Base-by-base conservation (phyloP, 2,888 invertebrate species). In the Omphaloscelis lunosa region DNA sequence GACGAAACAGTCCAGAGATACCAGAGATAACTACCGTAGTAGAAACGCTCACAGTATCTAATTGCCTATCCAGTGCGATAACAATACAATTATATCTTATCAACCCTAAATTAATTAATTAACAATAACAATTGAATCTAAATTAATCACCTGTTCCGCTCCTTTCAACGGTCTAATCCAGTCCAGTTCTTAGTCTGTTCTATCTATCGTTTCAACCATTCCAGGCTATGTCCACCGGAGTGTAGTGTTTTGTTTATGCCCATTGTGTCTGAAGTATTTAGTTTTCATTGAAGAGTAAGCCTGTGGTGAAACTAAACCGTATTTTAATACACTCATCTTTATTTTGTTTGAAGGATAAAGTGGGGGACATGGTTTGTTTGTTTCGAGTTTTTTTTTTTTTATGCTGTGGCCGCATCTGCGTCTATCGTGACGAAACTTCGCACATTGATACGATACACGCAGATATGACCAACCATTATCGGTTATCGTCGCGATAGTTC, bases 241-340 rank as follows among this genome's bases (percentile, higher is more conserved):
- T 72, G n/a, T 72, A 59, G 39, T 45, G 74, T 80, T 69, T 75
- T 77, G 77, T 84, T 80, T 69, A 66, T 39, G 63, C n/a, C 39
- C 56, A 73, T 78, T 88, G 74, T 77, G 66, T 51, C 63, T 73
- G 7, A 65, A 86, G 72, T 73, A 74, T 72, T 79, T 62, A 75
- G 72, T 15, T 88, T 59, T 48, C 75, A 73, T 48, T 65, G 66
- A 68, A 45, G 27, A 59, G 62, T 51, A 59, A 59, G 51, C 29
- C 68, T 80, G 80, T 86, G 76, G 72, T 69, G 11, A 59, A 56
- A 62, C 53, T 45, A 76, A n/a, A 61, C 29, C 29, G 29, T 29
- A 80, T 86, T 84, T 77, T 78, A 75, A 65, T 67, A 59, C 20
- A 15, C 15, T 59, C n/a, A 61, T 63, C 15, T 62, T 63, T 72